Conservation (phyloP, 37 sponge, comb jelly and placozoan genomes). For the Spongilla lacustris region DNA sequence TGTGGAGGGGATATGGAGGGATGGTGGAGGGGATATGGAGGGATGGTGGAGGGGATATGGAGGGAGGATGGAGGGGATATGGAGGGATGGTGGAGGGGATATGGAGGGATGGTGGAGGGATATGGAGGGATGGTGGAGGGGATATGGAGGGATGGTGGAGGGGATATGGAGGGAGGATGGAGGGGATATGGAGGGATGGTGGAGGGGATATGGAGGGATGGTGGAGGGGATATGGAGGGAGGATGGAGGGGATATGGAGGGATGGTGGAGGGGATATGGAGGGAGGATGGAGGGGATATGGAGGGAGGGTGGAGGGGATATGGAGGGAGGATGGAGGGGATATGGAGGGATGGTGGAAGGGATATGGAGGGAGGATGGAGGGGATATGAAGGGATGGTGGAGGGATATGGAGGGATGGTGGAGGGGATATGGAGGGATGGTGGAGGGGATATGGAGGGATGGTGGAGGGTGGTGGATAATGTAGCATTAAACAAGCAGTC, state of each 20-base stretch:
- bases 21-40: neutral
- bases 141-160: neutral
- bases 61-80: neutral
- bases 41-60: neutral
- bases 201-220: neutral
- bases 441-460: neutral
- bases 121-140: neutral
- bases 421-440: neutral
- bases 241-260: neutral
- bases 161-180: neutral
- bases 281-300: neutral
- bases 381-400: neutral
- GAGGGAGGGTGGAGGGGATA: neutral
- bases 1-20: neutral
- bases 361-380: neutral
- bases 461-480: no score
- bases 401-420: neutral
- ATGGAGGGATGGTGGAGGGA: neutral
- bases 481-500: no score
- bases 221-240: neutral
- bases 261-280: no score
- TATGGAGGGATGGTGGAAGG: neutral
- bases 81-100: neutral
- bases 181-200: no score
- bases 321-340: neutral